Percentiles rank a stretch among this genome's conserved stretches.
phyloP scores from a whole-genome alignment of 2,113 vertebrate species.

The Engystomops pustulosus region DNA sequence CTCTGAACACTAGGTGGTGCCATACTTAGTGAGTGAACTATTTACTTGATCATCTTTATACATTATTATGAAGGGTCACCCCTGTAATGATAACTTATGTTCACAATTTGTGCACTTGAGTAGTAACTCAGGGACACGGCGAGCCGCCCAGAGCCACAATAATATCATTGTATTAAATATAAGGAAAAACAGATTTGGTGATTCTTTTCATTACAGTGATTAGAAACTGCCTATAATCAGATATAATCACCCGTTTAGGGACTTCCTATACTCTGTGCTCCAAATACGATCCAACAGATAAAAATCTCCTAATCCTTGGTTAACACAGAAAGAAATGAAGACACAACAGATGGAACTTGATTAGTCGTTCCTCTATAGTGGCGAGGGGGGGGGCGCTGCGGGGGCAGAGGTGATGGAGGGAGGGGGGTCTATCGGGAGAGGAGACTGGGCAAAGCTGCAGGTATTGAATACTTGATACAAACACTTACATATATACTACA shows the following conservation, averaged over 20 bases:
- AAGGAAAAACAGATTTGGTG: fast-evolving
- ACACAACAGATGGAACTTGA: conserved; percentile 81
- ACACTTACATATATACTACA: too few relatives aligned
- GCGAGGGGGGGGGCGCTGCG: not conserved
- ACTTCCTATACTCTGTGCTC: conserved; percentile 68
- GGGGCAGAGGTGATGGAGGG: not conserved
- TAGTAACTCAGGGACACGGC: too few relatives aligned
- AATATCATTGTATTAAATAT: not conserved
- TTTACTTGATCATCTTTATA: too few relatives aligned
- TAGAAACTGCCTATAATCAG: conserved; percentile 67
- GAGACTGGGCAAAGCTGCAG: not conserved
- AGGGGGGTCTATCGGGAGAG: too few relatives aligned
- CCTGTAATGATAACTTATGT: too few relatives aligned
- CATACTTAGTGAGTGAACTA: too few relatives aligned
- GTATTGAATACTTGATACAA: not conserved
- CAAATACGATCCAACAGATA: conserved; percentile 48
- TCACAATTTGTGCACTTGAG: too few relatives aligned
- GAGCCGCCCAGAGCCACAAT: not conserved
- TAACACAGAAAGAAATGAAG: conserved; percentile 79
- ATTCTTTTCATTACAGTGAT: conserved; percentile 42
- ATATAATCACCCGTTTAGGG: conserved; percentile 73
- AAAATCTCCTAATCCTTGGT: conserved; percentile 75
- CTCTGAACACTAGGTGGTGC: too few relatives aligned
- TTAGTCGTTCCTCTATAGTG: conserved; percentile 74
- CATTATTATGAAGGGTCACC: too few relatives aligned